Conservation (phyloP, 2,888 invertebrate genomes). For the Dryadula phaetusa region DNA sequence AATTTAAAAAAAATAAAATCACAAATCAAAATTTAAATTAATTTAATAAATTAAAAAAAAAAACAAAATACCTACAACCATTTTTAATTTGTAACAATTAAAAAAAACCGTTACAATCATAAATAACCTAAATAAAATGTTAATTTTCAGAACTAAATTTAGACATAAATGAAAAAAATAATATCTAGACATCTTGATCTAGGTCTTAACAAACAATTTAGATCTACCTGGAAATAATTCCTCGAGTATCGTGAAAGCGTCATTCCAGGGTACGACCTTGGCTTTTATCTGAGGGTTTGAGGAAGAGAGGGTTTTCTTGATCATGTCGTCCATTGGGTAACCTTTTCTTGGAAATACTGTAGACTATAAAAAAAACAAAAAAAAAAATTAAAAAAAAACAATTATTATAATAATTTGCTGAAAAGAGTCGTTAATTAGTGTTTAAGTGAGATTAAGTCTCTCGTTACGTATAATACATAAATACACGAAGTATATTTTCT, state of each 20-base stretch:
- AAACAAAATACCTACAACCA: no score
- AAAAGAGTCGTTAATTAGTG: neutral
- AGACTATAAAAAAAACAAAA: constrained; percentile 55
- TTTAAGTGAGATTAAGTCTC: no score
- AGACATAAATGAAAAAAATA: neutral
- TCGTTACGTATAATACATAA: no score
- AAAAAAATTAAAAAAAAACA: neutral
- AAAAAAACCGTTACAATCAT: neutral
- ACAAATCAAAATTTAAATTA: no score
- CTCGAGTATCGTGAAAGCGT: constrained; percentile 60
- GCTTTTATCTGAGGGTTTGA: constrained; percentile 61
- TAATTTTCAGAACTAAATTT: neutral
- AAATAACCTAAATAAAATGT: neutral
- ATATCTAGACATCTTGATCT: neutral
- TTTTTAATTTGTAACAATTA: no score
- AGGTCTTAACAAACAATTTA: neutral
- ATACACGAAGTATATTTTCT: no score
- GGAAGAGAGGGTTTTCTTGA: constrained; percentile 60
- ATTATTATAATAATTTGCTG: no score
- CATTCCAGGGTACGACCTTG: constrained; percentile 69
- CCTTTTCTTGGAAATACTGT: constrained; percentile 71
- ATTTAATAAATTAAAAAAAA: no score
- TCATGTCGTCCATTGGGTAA: constrained; percentile 67
- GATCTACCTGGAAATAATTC: constrained; percentile 59
- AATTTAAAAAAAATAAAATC: no score